Evolutionary conservation across 1,140 invertebrate species (phyloP).

Genomic region (Chymomyza costata): DNA sequence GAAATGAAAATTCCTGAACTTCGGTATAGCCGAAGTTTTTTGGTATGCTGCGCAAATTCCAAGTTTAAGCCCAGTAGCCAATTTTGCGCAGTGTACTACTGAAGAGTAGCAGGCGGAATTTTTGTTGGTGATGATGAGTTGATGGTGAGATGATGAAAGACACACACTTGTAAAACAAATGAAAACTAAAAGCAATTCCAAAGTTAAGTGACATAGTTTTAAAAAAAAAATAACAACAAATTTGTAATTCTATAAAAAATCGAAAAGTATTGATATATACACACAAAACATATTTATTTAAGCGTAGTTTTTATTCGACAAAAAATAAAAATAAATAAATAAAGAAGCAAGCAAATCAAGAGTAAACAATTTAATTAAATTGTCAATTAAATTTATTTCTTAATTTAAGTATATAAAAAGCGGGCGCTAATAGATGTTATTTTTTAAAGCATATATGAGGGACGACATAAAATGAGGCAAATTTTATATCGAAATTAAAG

Average conservation of each 20-base stretch:
- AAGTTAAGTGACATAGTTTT: conserved; percentile 71
- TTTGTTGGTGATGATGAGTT: conserved; percentile 6
- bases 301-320: conserved; percentile 56
- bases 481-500: conserved; percentile 70
- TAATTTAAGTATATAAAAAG: conserved; percentile 65
- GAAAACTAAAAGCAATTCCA: conserved; percentile 72
- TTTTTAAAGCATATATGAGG: conserved; percentile 62
- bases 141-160: conserved; percentile 26
- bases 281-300: conserved; percentile 61
- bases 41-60: conserved; percentile 5
- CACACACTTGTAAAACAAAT: conserved; percentile 71
- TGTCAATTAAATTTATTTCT: conserved; percentile 70
- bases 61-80: too few species aligned
- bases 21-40: conserved; percentile 48
- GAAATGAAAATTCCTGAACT: conserved; percentile 36
- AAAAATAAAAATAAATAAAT: conserved; percentile 13
- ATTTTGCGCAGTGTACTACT: conserved; percentile 14
- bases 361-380: conserved; percentile 68
- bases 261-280: conserved; percentile 64
- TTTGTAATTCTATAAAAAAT: conserved; percentile 61
- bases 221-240: conserved; percentile 30
- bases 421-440: conserved; percentile 62
- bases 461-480: conserved; percentile 48
- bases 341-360: conserved; percentile 16
- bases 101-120: neutral